Percentiles rank a stretch among this genome's conserved stretches.
phyloP scores from a whole-genome alignment of 2,888 invertebrate species.

The Pristionchus arcanus region DNA sequence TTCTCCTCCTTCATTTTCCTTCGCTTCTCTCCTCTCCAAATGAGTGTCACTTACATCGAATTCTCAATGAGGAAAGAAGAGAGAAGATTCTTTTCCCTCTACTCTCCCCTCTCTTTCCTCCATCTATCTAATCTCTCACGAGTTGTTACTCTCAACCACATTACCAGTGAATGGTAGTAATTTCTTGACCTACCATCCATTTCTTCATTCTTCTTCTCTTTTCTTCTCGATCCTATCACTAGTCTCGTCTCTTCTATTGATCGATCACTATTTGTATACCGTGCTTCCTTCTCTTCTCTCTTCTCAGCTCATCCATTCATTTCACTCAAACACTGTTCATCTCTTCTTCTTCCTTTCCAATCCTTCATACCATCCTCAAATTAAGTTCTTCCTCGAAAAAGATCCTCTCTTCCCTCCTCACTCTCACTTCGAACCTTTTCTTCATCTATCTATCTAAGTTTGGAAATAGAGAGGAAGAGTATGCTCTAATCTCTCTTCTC shows the following conservation, averaged over 20 bases:
- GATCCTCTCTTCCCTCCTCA: constrained; percentile 22
- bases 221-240: constrained; percentile 28
- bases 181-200: background rate
- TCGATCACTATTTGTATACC: constrained; percentile 52
- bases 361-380: background rate
- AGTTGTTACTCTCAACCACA: constrained; percentile 39
- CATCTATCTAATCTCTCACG: constrained; percentile 42
- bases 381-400: background rate
- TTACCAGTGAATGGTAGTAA: constrained; percentile 6
- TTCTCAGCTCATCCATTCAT: constrained; percentile 42
- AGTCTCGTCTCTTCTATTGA: constrained; percentile 42
- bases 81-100: background rate
- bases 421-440: constrained; percentile 12
- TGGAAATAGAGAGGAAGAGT: constrained; percentile 5
- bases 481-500: constrained; percentile 28
- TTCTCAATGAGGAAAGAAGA: constrained; percentile 13
- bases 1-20: constrained; percentile 1
- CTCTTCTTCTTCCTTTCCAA: constrained; percentile 18
- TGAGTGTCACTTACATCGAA: constrained; percentile 39
- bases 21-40: constrained; percentile 36
- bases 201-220: constrained; percentile 1
- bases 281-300: constrained; percentile 39
- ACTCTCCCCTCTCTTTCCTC: constrained; percentile 43
- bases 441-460: constrained; percentile 35
- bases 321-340: constrained; percentile 39